phyloP scores from a whole-genome alignment of 2,797 vertebrate species.

The Benthosema pterotum region DNA sequence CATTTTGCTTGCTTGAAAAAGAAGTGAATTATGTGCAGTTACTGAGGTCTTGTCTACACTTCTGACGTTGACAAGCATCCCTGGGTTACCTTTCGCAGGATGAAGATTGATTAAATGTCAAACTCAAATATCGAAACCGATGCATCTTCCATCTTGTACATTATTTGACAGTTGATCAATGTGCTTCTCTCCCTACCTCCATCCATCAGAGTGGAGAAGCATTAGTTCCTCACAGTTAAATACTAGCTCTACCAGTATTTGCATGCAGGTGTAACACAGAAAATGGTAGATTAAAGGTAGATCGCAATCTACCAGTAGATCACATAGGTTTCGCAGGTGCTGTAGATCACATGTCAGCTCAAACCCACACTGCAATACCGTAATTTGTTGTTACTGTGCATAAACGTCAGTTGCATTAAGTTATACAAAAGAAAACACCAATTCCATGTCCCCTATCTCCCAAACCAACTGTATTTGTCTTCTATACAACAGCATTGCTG shows the following conservation, averaged over 20 bases:
- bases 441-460: no score
- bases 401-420: no score
- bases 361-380: no score
- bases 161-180: constrained; percentile 7
- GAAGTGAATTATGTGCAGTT: background rate
- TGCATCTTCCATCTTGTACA: background rate
- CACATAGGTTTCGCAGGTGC: no score
- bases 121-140: background rate
- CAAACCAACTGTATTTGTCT: no score
- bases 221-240: background rate
- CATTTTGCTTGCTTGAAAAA: background rate
- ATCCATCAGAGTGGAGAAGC: background rate
- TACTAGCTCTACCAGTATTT: background rate
- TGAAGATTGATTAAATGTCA: background rate
- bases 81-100: background rate
- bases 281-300: no score
- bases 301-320: no score
- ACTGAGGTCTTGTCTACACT: background rate
- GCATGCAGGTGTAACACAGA: no score
- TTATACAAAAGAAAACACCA: no score
- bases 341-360: no score
- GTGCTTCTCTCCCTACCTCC: constrained; percentile 15
- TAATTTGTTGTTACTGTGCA: no score
- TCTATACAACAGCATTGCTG: no score
- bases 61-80: background rate